A percentile compares a stretch with the other conserved stretches of the same genome.
phyloP scores from a whole-genome alignment of 2,888 invertebrate genomes.

The Gandaritis pyraliata region DNA sequence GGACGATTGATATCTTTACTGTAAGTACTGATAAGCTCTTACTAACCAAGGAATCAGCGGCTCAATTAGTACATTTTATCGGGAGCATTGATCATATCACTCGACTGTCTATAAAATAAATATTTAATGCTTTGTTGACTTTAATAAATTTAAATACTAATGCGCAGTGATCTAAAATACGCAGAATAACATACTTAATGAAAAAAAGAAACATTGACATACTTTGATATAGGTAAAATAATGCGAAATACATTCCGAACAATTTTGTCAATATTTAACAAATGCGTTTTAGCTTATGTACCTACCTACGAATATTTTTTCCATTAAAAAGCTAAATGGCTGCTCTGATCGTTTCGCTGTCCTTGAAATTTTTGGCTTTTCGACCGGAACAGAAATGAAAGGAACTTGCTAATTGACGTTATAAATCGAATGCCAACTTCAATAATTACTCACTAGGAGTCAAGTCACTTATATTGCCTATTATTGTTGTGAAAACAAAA shows the following conservation, averaged over 20 bases:
- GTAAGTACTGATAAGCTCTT: slow-evolving; percentile 25
- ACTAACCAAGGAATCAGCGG: slow-evolving; percentile 21
- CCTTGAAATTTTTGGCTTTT: slow-evolving; percentile 21
- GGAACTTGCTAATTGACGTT: slow-evolving; percentile 24
- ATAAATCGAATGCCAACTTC: slow-evolving; percentile 22
- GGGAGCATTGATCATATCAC: neutral
- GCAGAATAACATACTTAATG: no score
- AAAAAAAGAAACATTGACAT: no score
- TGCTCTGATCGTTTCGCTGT: slow-evolving; percentile 13
- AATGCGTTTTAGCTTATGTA: neutral
- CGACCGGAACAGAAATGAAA: slow-evolving; percentile 25
- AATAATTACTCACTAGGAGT: slow-evolving; percentile 3
- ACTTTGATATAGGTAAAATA: no score
- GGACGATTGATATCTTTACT: slow-evolving; percentile 29
- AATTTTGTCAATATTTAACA: no score
- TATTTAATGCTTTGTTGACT: no score
- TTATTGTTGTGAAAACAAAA: neutral
- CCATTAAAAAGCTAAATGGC: slow-evolving; percentile 1
- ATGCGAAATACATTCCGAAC: no score
- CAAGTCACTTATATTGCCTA: neutral
- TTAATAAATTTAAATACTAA: no score
- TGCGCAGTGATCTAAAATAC: no score
- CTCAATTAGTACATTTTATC: slow-evolving; percentile 13
- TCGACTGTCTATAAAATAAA: no score
- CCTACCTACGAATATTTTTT: slow-evolving; percentile 4